Evolutionary conservation across 1,140 invertebrate genomes (phyloP), one percentile per base, ranked within the genome.

Genomic region (Dreissena polymorpha): DNA sequence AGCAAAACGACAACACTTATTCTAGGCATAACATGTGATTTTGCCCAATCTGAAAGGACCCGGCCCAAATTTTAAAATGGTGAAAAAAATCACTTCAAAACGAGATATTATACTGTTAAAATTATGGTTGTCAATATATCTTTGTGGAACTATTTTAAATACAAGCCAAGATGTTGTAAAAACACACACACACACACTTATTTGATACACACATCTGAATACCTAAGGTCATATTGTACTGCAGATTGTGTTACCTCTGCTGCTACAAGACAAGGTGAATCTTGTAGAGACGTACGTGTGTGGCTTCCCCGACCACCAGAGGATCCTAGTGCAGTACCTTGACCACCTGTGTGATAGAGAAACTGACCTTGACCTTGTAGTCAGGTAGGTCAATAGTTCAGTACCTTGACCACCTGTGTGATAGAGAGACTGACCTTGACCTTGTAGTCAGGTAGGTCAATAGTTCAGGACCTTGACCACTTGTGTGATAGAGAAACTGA

Each of bases 261-360:
- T 96, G 86, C 91, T 96, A 16, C 96, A 96, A 94, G 96, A 96
- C 88, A 96, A 96, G 90, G 87, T 95, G 29, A 94, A 94, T 86
- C 87, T 95, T 39, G 94, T 95, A 63, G 95, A 96, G 91, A 95
- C 95, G 77, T 96, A 96, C 93, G 90, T 96, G 72, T 87, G 88
- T 57, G 93, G 93, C 60, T 94, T 94, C 84, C 93, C 93, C n/a
- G 85, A 94, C 12, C 94, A 95, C 75, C 95, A 96, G 85, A 88
- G 89, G 65, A 91, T 93, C 14, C 91, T 96, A 13, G 92, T 96
- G 0, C 90, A 91, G 57, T 95, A 95, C 87, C 91, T 96, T 21
- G 96, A 96, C 75, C 60, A 83, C 29, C 79, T 92, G 25, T 89
- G 89, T 88, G 88, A 88, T 57, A 76, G 71, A 65, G 71, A 86